Percentiles rank a stretch among this genome's conserved stretches.
phyloP scores from a whole-genome alignment of 2,888 invertebrate species.

The Cremastinae sp. region DNA sequence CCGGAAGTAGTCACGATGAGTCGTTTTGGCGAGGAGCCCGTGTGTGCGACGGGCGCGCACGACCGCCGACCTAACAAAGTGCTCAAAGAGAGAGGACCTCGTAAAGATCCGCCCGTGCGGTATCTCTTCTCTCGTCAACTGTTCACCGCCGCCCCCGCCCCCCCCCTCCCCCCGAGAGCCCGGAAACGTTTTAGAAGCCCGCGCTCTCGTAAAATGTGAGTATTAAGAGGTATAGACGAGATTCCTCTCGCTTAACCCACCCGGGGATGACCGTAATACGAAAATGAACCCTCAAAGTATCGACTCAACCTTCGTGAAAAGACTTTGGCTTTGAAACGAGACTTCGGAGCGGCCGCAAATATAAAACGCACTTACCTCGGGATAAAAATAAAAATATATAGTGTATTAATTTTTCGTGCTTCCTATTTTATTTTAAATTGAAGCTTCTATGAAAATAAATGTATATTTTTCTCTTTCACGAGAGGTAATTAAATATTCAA shows the following conservation, averaged over 20 bases:
- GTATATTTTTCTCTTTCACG: too few relatives aligned
- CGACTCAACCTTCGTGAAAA: slow-evolving; percentile 31
- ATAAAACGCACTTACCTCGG: too few relatives aligned
- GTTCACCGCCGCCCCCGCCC: too few relatives aligned
- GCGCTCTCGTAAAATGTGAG: slow-evolving; percentile 52
- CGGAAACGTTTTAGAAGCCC: slow-evolving; percentile 42
- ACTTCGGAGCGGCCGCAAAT: not conserved
- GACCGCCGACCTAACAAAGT: slow-evolving; percentile 17
- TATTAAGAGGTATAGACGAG: slow-evolving; percentile 47
- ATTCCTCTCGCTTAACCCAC: slow-evolving; percentile 27
- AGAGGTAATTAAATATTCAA: slow-evolving; percentile 70
- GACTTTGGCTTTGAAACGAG: slow-evolving; percentile 19
- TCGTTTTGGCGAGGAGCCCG: slow-evolving; percentile 28
- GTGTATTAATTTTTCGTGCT: too few relatives aligned
- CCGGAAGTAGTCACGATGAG: slow-evolving; percentile 31
- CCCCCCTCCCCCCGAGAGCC: slow-evolving; percentile 31
- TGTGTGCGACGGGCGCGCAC: slow-evolving; percentile 9
- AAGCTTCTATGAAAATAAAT: too few relatives aligned
- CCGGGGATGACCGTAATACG: slow-evolving; percentile 33
- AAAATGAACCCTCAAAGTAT: slow-evolving; percentile 45
- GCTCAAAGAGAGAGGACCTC: slow-evolving; percentile 53
- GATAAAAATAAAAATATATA: too few relatives aligned
- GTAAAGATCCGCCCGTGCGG: slow-evolving; percentile 52
- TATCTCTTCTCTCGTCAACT: slow-evolving; percentile 47
- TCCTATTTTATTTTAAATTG: too few relatives aligned